Base-by-base conservation (phyloP, 2,113 vertebrate species). In the Myxocyprinus asiaticus region DNA sequence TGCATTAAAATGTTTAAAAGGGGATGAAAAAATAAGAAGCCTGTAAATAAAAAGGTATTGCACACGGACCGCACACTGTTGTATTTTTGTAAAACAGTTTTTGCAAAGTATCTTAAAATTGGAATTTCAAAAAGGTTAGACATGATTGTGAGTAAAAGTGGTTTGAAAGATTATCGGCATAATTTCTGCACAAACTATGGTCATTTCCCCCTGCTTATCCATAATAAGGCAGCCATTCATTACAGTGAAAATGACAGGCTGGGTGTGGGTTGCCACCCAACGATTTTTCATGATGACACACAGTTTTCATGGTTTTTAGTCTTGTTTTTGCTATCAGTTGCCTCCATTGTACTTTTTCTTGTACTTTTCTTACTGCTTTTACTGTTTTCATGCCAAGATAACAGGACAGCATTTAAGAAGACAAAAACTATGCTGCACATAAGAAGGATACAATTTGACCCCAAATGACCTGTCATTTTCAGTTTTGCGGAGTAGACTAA, bases 221-320 rank as follows among this genome's bases (percentile, higher is more conserved):
- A 14, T 68, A 68, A 68, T 53, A 68, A 68, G 22, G 22, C 67
- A 68, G 48, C 44, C n/a, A 67, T 17, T 67, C 65, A 67, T 67
- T 67, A 67, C 44, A 1, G 45, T 67, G 65, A 71, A 71, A 71
- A 71, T 58, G 53, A 71, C 51, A 71, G 68, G 33, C 68, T 71
- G 14, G 33, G 33, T 14, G 53, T 56, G 33, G 42, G 42, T 58
- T 58, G 33, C 51, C 68, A 71, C 68, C 68, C 68, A 56, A n/a
- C n/a, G 51, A 44, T 58, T 71, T 71, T 71, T 71, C 68, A 71
- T 58, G 56, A 71, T 58, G 68, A 71, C 9, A 70, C 68, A 56
- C 65, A 33, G 42, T 44, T 42, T 58, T 71, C 33, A 44, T 56
- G 53, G 68, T 71, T 71, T 71, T 15, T 58, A 53, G 51, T 71